Evolutionary conservation across 2,888 invertebrate genomes (phyloP).

Genomic region (Torymus texanus): DNA sequence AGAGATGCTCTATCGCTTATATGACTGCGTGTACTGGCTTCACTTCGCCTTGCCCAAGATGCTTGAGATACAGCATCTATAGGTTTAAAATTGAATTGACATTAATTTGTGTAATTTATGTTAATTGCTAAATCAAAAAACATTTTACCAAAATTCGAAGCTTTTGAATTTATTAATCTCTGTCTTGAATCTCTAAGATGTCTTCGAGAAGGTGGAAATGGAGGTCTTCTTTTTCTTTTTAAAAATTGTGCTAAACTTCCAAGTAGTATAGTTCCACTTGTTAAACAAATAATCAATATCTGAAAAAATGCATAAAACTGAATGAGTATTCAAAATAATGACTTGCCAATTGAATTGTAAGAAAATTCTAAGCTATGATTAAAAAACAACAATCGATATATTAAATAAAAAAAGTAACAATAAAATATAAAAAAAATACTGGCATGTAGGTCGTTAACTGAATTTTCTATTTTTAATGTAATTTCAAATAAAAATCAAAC

Average conservation of each 20-base stretch:
- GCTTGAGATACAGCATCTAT: conserved; percentile 71
- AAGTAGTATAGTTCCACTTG: conserved; percentile 88
- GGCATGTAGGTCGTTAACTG: not conserved
- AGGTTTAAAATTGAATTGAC: not conserved
- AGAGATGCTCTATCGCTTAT: conserved; percentile 71
- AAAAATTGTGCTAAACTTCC: conserved; percentile 89
- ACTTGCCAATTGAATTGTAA: not conserved
- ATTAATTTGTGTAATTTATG: not conserved
- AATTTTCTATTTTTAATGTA: not conserved
- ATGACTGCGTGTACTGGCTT: conserved; percentile 72
- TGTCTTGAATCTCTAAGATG: conserved; percentile 68
- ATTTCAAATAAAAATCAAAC: conserved; percentile 24
- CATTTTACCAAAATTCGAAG: conserved; percentile 71
- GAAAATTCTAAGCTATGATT: not conserved
- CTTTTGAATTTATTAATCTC: conserved; percentile 67
- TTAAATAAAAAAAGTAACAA: not conserved
- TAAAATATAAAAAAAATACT: conserved; percentile 21
- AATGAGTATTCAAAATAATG: conserved; percentile 1
- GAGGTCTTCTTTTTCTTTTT: conserved; percentile 78
- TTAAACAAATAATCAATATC: conserved; percentile 84
- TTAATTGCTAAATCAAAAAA: conserved; percentile 14
- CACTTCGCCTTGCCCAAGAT: conserved; percentile 72
- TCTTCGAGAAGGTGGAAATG: conserved; percentile 67
- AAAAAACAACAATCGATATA: not conserved
- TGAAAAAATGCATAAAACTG: conserved; percentile 70